These are phyloP conservation scores for Belgica antarctica DNA, from an alignment of 2,888 invertebrate species.

Conservation along the genomic window DNA sequence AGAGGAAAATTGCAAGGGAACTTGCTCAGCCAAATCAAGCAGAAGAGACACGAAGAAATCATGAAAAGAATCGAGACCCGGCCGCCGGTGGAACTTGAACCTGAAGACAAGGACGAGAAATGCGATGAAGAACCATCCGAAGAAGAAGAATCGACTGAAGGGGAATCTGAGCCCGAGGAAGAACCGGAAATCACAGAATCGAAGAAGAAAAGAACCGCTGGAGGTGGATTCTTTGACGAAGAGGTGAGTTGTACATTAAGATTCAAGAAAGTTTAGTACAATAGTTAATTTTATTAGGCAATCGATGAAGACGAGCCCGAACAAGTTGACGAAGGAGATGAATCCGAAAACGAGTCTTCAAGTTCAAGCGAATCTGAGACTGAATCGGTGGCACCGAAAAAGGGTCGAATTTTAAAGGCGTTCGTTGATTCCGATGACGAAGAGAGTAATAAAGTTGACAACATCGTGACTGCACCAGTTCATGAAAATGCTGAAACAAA, in stretches of 20 bases:
- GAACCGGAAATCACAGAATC: conserved; percentile 44
- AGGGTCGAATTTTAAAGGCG: conserved; percentile 53
- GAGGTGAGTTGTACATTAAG: conserved; percentile 47
- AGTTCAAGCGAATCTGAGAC: conserved; percentile 46
- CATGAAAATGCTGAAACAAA: too few species aligned
- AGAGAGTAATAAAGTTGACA: background rate
- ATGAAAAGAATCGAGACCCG: conserved; percentile 46
- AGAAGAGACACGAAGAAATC: conserved; percentile 69
- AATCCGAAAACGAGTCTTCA: conserved; percentile 47
- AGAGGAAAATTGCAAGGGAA: conserved; percentile 68
- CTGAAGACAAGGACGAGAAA: conserved; percentile 50
- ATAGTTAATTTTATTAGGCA: background rate
- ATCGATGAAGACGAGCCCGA: conserved; percentile 44
- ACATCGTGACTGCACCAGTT: background rate
- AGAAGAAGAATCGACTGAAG: conserved; percentile 49
- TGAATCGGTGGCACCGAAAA: conserved; percentile 50
- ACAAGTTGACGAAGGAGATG: conserved; percentile 48
- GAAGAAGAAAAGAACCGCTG: conserved; percentile 58
- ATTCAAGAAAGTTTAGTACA: background rate
- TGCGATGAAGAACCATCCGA: conserved; percentile 45
- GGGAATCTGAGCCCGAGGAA: conserved; percentile 53
- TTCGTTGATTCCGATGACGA: conserved; percentile 51
- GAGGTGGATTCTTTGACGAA: conserved; percentile 50
- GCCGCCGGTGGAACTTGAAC: conserved; percentile 55
- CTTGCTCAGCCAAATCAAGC: conserved; percentile 68